phyloP scores from a whole-genome alignment of 2,888 invertebrate genomes.

The Rotaria socialis region DNA sequence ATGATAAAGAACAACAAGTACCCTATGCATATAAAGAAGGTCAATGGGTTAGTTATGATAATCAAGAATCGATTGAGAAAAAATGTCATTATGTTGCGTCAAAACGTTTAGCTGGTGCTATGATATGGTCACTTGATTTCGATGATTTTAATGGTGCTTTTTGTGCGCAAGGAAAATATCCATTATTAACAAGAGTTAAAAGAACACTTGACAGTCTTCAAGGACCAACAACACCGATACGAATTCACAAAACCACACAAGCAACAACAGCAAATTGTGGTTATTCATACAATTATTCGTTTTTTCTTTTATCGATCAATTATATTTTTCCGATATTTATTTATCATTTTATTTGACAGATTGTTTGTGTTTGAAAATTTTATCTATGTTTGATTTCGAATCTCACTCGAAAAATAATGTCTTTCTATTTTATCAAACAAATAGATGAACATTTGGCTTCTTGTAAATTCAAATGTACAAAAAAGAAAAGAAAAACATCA shows the following conservation, averaged over 20 bases:
- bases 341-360: constrained; percentile 1
- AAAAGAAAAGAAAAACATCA: background rate
- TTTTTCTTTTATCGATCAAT: background rate
- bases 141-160: constrained; percentile 46
- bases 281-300: background rate
- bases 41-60: constrained; percentile 47
- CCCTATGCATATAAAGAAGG: constrained; percentile 46
- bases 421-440: constrained; percentile 26
- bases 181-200: constrained; percentile 43
- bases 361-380: background rate
- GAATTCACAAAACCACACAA: constrained; percentile 31
- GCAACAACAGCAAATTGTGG: background rate
- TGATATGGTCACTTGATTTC: constrained; percentile 47
- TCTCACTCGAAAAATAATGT: constrained; percentile 26
- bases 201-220: constrained; percentile 40
- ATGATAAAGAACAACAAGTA: constrained; percentile 46
- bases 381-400: background rate
- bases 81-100: constrained; percentile 45
- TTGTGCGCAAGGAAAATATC: constrained; percentile 45
- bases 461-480: background rate
- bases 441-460: background rate
- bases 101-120: constrained; percentile 45
- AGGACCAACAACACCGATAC: constrained; percentile 39
- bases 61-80: constrained; percentile 42
- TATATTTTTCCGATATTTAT: background rate